Conservation (phyloP, 2,797 vertebrate genomes). For the Sebastes nivosus region DNA sequence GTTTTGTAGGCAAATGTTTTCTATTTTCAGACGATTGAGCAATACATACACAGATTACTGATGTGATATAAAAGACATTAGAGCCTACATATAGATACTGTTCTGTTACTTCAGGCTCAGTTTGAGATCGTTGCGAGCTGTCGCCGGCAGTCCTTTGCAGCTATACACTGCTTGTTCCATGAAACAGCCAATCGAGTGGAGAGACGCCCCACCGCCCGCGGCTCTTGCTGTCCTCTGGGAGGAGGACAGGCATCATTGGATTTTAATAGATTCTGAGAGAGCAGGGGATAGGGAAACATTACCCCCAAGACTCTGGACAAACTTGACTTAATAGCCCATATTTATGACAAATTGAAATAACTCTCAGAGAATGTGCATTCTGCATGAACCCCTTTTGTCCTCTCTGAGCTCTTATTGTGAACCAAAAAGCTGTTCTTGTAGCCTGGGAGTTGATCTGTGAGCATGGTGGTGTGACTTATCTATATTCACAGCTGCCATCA, state of each 20-base stretch:
- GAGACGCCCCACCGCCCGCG: not conserved
- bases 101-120: not conserved
- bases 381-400: not conserved
- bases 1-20: not conserved
- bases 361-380: not conserved
- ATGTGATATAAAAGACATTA: not conserved
- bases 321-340: not conserved
- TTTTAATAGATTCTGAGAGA: conserved; percentile 9
- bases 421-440: not conserved
- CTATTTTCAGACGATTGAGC: not conserved
- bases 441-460: not conserved
- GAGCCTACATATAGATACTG: not conserved
- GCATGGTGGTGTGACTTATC: not conserved
- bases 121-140: not conserved
- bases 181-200: conserved; percentile 4
- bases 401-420: not conserved
- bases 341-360: conserved; percentile 2
- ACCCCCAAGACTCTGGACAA: not conserved
- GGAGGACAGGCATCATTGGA: conserved; percentile 8
- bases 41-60: not conserved
- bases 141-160: not conserved
- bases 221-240: not conserved
- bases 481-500: not conserved
- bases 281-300: not conserved
- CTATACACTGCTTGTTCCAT: not conserved